Conservation (phyloP, 2,113 vertebrate species). For the Eidolon helvum region DNA sequence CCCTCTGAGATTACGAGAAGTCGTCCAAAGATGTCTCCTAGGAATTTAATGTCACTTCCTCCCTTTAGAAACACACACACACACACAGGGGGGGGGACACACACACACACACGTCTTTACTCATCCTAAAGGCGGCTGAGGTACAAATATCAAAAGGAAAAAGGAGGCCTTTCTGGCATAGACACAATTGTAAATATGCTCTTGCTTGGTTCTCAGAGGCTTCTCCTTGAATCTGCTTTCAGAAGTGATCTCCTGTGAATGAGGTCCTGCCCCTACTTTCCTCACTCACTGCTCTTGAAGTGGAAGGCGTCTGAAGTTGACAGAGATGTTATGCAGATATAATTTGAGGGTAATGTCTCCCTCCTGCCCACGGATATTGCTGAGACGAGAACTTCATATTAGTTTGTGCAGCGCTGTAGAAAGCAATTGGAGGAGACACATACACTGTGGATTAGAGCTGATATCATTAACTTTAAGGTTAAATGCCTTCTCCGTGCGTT, state of each 20-base stretch:
- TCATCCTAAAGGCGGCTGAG: background rate
- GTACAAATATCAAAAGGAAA: background rate
- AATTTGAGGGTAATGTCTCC: slow-evolving; percentile 58
- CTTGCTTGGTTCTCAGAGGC: background rate
- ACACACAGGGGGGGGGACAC: no score
- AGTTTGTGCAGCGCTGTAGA: slow-evolving; percentile 49
- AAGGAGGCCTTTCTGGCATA: background rate
- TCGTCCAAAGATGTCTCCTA: background rate
- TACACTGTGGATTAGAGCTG: slow-evolving; percentile 41
- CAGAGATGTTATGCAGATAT: slow-evolving; percentile 32
- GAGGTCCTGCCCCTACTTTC: background rate
- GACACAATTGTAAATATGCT: background rate
- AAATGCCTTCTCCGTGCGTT: slow-evolving; percentile 64
- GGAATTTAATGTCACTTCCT: background rate
- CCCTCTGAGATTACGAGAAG: background rate
- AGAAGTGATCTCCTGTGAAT: background rate
- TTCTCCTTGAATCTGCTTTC: slow-evolving; percentile 45
- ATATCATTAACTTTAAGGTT: slow-evolving; percentile 72
- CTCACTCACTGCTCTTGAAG: background rate
- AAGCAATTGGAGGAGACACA: slow-evolving; percentile 59
- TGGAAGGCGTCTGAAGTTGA: slow-evolving; percentile 11
- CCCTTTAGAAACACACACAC: background rate
- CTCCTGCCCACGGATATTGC: slow-evolving; percentile 40
- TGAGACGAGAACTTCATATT: slow-evolving; percentile 51
- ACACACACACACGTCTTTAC: background rate